Conservation (phyloP, 2,797 vertebrate species). For the Chaenodraco wilsoni region DNA sequence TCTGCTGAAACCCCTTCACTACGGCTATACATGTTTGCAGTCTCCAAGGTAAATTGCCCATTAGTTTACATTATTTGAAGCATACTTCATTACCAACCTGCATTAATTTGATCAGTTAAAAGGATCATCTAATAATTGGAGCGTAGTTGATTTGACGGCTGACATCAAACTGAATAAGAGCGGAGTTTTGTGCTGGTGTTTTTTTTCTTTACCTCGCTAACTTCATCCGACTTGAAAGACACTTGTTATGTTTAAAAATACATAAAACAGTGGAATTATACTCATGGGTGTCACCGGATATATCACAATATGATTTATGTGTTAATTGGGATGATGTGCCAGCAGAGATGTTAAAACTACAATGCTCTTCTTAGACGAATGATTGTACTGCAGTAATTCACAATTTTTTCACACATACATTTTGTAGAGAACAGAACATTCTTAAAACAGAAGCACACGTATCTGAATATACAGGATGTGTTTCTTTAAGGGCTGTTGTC, state of each 20-base stretch:
- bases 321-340: conserved; percentile 52
- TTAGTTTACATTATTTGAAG: conserved; percentile 31
- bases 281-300: conserved; percentile 25
- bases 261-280: conserved; percentile 26
- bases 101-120: conserved; percentile 15
- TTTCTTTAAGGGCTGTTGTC: neutral
- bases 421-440: neutral
- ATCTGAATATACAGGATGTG: neutral
- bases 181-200: neutral
- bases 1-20: conserved; percentile 26
- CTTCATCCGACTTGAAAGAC: conserved; percentile 34
- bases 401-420: conserved; percentile 3
- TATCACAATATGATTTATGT: conserved; percentile 28
- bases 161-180: conserved; percentile 29
- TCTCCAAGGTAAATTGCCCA: conserved; percentile 37
- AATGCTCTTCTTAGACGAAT: conserved; percentile 3
- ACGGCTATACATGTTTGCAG: neutral
- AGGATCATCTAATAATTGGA: conserved; percentile 19
- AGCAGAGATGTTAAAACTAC: conserved; percentile 36
- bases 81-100: conserved; percentile 10
- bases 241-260: conserved; percentile 49
- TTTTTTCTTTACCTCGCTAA: conserved; percentile 22
- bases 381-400: conserved; percentile 2
- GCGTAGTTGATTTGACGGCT: conserved; percentile 25
- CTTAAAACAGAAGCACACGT: neutral